phyloP scores from a whole-genome alignment of 2,113 vertebrate genomes.

The Lepus europaeus region DNA sequence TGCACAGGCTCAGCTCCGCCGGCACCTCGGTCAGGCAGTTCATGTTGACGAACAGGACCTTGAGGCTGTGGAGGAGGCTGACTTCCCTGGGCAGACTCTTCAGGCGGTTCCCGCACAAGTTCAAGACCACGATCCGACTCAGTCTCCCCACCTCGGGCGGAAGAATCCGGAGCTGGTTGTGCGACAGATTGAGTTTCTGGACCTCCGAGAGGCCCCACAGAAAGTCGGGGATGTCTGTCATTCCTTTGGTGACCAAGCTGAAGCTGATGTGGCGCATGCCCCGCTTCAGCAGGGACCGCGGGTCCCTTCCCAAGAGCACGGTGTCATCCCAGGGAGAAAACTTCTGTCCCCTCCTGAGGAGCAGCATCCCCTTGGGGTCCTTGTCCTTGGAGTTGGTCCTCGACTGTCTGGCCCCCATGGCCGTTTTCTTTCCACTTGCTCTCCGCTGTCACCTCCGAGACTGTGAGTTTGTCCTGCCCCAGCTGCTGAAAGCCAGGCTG shows the following conservation, averaged over 20 bases:
- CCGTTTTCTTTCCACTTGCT: not conserved
- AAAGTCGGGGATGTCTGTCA: conserved; percentile 91
- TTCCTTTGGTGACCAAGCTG: conserved; percentile 93
- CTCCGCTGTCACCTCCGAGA: not conserved
- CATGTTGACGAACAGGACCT: conserved; percentile 94
- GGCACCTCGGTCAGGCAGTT: conserved; percentile 94
- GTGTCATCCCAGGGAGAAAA: conserved; percentile 87
- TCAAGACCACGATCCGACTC: conserved; percentile 93
- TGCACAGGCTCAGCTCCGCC: conserved; percentile 93
- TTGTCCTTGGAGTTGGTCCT: conserved; percentile 83
- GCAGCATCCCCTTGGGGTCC: conserved; percentile 63
- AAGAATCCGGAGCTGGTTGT: conserved; percentile 91
- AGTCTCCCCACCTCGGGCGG: conserved; percentile 91
- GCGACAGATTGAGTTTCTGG: conserved; percentile 96
- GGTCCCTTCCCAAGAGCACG: conserved; percentile 87
- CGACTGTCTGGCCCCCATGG: conserved; percentile 90
- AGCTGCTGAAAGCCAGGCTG: conserved; percentile 53
- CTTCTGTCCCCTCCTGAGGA: conserved; percentile 82
- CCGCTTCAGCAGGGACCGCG: conserved; percentile 85
- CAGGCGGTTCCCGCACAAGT: conserved; percentile 93
- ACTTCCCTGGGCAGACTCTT: conserved; percentile 93
- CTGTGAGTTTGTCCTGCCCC: conserved; percentile 31
- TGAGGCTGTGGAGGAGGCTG: conserved; percentile 92
- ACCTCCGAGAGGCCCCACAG: conserved; percentile 94
- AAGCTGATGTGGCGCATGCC: conserved; percentile 92